Evolutionary conservation across 2,888 invertebrate genomes (phyloP).

Genomic region (Perizoma flavofasciatum): DNA sequence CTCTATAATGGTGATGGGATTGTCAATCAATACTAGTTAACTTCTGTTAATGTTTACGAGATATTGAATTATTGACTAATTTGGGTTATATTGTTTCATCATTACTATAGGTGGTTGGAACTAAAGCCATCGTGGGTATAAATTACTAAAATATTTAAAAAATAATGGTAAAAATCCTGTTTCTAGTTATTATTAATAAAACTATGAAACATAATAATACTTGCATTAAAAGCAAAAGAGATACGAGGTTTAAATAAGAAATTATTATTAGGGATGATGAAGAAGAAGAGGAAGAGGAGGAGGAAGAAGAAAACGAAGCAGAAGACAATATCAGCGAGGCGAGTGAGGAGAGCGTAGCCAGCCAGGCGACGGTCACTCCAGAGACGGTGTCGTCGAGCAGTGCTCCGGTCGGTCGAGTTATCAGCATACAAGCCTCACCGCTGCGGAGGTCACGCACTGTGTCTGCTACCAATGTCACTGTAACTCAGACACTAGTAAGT

Average conservation of each 20-base stretch:
- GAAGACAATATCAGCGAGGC: conserved; percentile 62
- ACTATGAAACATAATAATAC: background rate
- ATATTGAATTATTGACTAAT: no score
- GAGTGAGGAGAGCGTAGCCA: conserved; percentile 60
- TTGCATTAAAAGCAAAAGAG: background rate
- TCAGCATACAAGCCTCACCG: conserved; percentile 56
- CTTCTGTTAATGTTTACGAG: no score
- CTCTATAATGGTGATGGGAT: no score
- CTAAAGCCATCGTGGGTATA: no score
- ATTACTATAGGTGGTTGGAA: no score
- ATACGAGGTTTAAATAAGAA: background rate
- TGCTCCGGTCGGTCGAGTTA: conserved; percentile 57
- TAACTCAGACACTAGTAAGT: conserved; percentile 41
- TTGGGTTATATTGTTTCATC: no score
- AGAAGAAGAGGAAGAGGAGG: conserved; percentile 63
- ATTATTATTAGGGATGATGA: conserved; percentile 38
- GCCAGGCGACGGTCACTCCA: conserved; percentile 70
- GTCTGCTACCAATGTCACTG: conserved; percentile 54
- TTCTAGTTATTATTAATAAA: no score
- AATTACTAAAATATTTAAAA: no score
- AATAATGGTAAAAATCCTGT: no score
- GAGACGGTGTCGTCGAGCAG: conserved; percentile 71
- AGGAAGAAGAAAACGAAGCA: conserved; percentile 62
- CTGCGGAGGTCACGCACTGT: conserved; percentile 72
- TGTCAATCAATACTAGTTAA: no score